phyloP scores from a whole-genome alignment of 2,797 vertebrate genomes.

The Neoniphon sammara region DNA sequence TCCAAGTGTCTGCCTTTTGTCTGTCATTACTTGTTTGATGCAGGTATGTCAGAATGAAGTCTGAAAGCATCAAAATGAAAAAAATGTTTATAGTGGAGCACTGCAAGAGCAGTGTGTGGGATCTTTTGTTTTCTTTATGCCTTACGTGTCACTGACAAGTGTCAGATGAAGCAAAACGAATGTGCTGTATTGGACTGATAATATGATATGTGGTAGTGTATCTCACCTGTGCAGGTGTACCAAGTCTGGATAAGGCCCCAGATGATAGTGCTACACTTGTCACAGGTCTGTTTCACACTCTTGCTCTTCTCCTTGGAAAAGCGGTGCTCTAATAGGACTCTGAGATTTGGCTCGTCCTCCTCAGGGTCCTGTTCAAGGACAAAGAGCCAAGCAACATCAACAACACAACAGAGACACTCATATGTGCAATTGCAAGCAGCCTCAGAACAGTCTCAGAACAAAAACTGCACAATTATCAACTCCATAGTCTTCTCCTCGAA shows the following conservation, averaged over 20 bases:
- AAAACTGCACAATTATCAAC: neutral
- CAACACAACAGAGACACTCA: neutral
- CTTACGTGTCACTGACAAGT: too few species aligned
- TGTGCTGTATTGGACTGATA: neutral
- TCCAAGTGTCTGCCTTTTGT: too few species aligned
- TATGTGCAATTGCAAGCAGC: neutral
- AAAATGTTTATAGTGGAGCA: too few species aligned
- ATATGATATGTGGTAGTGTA: neutral
- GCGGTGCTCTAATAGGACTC: constrained; percentile 91
- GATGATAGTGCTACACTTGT: constrained; percentile 95
- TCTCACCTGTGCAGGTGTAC: constrained; percentile 97
- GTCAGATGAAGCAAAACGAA: too few species aligned
- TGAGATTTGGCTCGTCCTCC: constrained; percentile 94
- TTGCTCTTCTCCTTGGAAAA: constrained; percentile 99
- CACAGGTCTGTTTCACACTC: constrained; percentile 95
- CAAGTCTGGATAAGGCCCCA: constrained; percentile 99
- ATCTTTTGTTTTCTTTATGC: too few species aligned
- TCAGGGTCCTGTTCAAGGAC: constrained; percentile 86
- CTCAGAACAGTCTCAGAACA: neutral
- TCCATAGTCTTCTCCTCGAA: neutral
- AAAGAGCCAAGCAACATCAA: constrained; percentile 4
- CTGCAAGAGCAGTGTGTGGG: too few species aligned
- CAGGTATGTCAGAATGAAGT: too few species aligned
- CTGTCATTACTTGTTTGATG: too few species aligned
- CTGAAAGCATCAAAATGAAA: too few species aligned